Base-by-base conservation (phyloP, 2,113 vertebrate genomes). In the Conger conger region DNA sequence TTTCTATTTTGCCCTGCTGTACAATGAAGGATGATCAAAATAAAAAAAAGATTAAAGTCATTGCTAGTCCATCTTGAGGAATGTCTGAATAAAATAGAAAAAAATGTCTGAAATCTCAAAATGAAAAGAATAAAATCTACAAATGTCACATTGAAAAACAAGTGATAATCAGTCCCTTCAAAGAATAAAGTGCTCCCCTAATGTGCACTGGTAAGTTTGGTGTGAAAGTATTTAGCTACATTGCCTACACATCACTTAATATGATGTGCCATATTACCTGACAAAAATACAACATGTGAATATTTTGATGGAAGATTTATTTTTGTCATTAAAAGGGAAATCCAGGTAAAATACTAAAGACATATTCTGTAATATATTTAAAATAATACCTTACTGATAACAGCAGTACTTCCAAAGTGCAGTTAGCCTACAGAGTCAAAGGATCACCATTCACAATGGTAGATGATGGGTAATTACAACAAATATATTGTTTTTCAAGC, bases 1-100 rank as follows among this genome's bases (percentile, higher is more conserved):
- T 76, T 53, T 18, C 63, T 40, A 35, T 78, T 82, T 82, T 77
- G 35, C 33, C n/a, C 45, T 86, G 42, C 36, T 36, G 84, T 40
- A 73, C 11, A 81, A 82, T 37, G 45, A 82, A 16, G 42, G 80
- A 53, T 23, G 60, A 85, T 81, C 68, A 54, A 82, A 45, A 38
- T 35, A 68, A 82, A 86, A 82, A 40, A 81, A 36, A 86, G 35
- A 82, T 45, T n/a, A 86, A 86, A 86, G 73, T 77, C 76, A 86
- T 73, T 38, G 35, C 68, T 57, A 57, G 33, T 38, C 63, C 73
- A 18, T 50, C 27, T 77, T 76, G 33, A 77, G 30, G 23, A 50
- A 33, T 82, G 13, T 54, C 60, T 38, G 30, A 7, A 79, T 54
- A 53, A 76, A 50, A 40, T 36, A 54, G 40, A 78, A 79, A 76